These are phyloP conservation scores for Drosophila orosa DNA, from an alignment of 1,140 invertebrate genomes.

Conservation along the genomic window DNA sequence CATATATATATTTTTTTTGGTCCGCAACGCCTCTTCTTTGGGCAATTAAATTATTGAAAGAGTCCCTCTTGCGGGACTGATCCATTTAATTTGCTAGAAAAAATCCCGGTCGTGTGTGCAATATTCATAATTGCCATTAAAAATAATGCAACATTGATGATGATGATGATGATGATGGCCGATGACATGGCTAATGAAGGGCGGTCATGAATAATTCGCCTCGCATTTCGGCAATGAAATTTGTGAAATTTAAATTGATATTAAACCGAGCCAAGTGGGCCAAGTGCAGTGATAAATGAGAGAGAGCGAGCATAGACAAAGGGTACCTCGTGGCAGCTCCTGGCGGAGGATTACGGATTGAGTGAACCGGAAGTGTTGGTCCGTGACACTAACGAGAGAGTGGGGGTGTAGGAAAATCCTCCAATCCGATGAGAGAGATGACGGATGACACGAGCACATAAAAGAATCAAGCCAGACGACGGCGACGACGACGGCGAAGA, in stretches of 20 bases:
- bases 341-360: slow-evolving; percentile 32
- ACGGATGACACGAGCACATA: slow-evolving; percentile 63
- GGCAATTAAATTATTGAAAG: slow-evolving; percentile 70
- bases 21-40: slow-evolving; percentile 23
- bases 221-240: slow-evolving; percentile 53
- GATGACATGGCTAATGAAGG: slow-evolving; percentile 53
- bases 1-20: slow-evolving; percentile 10
- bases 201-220: slow-evolving; percentile 51
- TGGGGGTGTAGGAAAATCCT: neutral
- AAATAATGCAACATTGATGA: slow-evolving; percentile 50
- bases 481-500: neutral
- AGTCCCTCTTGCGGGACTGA: slow-evolving; percentile 25
- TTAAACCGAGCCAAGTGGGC: slow-evolving; percentile 62
- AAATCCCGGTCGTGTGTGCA: slow-evolving; percentile 23
- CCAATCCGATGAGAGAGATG: slow-evolving; percentile 45
- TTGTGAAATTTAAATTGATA: slow-evolving; percentile 73
- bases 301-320: slow-evolving; percentile 26
- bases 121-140: slow-evolving; percentile 67
- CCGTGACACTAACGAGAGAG: slow-evolving; percentile 54
- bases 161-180: slow-evolving; percentile 35
- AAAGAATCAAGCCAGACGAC: slow-evolving; percentile 41
- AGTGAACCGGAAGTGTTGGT: slow-evolving; percentile 53
- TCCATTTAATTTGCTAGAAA: slow-evolving; percentile 52
- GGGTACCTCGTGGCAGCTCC: slow-evolving; percentile 1
- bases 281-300: slow-evolving; percentile 26